Evolutionary conservation across 2,888 invertebrate species (phyloP).

Genomic region (Scrobipalpa atriplicella): DNA sequence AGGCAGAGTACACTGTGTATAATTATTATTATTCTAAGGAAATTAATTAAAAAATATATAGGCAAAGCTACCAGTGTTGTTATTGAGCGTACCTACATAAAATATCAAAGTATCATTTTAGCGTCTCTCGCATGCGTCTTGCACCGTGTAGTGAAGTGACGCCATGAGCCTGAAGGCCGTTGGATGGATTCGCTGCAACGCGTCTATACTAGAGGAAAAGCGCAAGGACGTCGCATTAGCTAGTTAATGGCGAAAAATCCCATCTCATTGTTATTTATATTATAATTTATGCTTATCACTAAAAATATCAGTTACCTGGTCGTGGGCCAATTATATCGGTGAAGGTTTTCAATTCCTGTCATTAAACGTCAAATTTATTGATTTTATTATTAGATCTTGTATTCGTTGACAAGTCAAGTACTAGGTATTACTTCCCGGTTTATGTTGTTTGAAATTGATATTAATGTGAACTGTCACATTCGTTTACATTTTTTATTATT

Average conservation of each 20-base stretch:
- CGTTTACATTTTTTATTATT: no score
- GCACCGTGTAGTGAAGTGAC: constrained; percentile 1
- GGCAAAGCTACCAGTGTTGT: no score
- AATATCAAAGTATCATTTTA: not conserved
- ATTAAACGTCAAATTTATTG: constrained; percentile 13
- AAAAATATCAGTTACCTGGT: not conserved
- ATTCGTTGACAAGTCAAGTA: no score
- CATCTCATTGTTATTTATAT: constrained; percentile 11
- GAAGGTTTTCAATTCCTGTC: constrained; percentile 17
- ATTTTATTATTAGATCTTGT: not conserved
- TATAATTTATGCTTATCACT: not conserved
- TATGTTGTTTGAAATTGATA: no score
- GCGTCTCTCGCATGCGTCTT: not conserved
- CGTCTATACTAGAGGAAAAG: not conserved
- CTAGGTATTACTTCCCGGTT: no score
- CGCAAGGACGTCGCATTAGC: not conserved
- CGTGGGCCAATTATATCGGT: not conserved
- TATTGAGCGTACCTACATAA: no score
- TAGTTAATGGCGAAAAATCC: constrained; percentile 14
- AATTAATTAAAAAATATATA: no score
- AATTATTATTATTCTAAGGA: no score
- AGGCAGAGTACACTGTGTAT: no score
- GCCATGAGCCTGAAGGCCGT: constrained; percentile 8
- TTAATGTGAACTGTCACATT: no score
- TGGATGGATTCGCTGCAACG: not conserved